Percentiles rank a stretch among this genome's conserved stretches.
These are phyloP conservation scores for Poecile montanus DNA, from an alignment of 2,797 vertebrate species.

Conservation along the genomic window DNA sequence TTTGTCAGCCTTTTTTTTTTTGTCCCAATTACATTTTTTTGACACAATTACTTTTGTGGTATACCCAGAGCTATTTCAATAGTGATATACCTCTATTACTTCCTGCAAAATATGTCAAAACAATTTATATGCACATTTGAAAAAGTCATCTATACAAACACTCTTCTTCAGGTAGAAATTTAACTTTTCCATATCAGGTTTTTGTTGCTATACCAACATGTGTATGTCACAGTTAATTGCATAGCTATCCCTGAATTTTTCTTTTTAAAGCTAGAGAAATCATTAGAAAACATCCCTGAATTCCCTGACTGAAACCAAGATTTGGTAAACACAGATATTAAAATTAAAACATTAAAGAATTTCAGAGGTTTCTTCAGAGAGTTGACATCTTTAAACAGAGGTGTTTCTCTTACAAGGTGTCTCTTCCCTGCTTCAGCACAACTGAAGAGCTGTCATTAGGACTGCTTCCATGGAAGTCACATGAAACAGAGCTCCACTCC, in stretches of 20 bases:
- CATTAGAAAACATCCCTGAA: slow-evolving; percentile 45
- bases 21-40: slow-evolving; percentile 14
- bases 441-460: background rate
- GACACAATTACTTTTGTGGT: background rate
- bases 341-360: slow-evolving; percentile 53
- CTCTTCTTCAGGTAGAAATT: slow-evolving; percentile 44
- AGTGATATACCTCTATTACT: slow-evolving; percentile 30
- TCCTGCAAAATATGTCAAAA: slow-evolving; percentile 53
- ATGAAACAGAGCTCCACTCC: slow-evolving; percentile 7
- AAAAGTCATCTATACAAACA: slow-evolving; percentile 25
- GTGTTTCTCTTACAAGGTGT: background rate
- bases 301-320: background rate
- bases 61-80: slow-evolving; percentile 7
- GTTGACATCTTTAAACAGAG: background rate
- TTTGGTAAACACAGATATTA: slow-evolving; percentile 41
- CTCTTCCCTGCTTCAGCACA: background rate
- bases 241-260: slow-evolving; percentile 47
- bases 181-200: slow-evolving; percentile 43
- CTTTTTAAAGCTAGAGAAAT: slow-evolving; percentile 53
- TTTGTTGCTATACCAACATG: slow-evolving; percentile 17
- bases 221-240: slow-evolving; percentile 38
- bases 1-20: background rate
- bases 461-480: slow-evolving; percentile 13
- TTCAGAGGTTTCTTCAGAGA: background rate
- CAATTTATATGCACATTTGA: slow-evolving; percentile 47